Evolutionary conservation across 2,113 vertebrate species (phyloP).

Genomic region (Misgurnus anguillicaudatus): DNA sequence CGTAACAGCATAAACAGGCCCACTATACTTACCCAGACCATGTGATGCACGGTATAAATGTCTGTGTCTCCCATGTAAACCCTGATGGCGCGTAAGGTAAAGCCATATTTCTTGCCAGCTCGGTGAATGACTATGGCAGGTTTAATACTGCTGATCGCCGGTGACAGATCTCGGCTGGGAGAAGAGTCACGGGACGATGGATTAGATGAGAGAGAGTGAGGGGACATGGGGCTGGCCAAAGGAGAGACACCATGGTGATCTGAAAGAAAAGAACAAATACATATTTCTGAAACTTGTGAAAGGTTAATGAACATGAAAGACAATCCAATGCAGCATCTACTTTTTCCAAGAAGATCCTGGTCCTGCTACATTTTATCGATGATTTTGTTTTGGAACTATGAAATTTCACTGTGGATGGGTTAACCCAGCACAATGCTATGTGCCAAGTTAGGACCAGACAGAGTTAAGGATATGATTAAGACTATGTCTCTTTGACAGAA

Average conservation of each 20-base stretch:
- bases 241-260: slow-evolving; percentile 93
- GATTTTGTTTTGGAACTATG: neutral
- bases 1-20: neutral
- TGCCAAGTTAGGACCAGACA: too few species aligned
- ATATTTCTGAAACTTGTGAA: neutral
- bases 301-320: neutral
- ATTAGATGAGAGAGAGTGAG: slow-evolving; percentile 94
- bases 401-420: too few species aligned
- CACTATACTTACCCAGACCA: slow-evolving; percentile 89
- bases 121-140: slow-evolving; percentile 91
- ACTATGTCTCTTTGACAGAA: neutral
- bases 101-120: slow-evolving; percentile 96
- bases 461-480: too few species aligned
- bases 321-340: neutral
- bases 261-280: slow-evolving; percentile 51
- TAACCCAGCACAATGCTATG: too few species aligned
- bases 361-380: neutral
- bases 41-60: slow-evolving; percentile 95
- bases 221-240: slow-evolving; percentile 97
- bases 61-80: slow-evolving; percentile 98
- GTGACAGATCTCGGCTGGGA: slow-evolving; percentile 91
- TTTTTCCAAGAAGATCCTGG: neutral
- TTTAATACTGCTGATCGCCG: slow-evolving; percentile 80
- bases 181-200: slow-evolving; percentile 97
- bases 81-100: slow-evolving; percentile 93